Conservation (phyloP, 2,113 vertebrate genomes). For the Crypturellus undulatus region DNA sequence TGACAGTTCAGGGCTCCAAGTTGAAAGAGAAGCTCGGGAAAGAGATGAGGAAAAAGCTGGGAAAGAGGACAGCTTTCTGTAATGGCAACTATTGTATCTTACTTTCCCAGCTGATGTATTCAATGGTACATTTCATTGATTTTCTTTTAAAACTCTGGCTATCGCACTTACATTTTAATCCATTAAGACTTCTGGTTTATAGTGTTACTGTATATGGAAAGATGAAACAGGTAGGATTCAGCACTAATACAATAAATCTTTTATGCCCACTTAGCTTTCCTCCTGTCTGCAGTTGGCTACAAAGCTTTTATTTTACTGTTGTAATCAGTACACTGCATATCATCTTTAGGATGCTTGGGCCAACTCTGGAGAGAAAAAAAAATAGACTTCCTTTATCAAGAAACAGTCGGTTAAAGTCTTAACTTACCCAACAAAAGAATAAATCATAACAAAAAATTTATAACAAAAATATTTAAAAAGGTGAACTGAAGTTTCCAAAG, state of each 20-base stretch:
- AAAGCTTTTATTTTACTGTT: background rate
- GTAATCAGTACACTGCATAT: background rate
- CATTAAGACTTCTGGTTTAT: constrained; percentile 7
- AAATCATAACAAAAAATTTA: constrained; percentile 6
- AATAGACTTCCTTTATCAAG: background rate
- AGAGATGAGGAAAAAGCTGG: background rate
- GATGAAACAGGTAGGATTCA: constrained; percentile 5
- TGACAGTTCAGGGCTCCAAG: background rate
- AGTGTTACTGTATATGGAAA: background rate
- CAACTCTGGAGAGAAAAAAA: background rate
- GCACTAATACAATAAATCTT: constrained; percentile 12
- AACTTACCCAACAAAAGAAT: background rate
- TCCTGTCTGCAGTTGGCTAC: background rate
- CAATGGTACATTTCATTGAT: constrained; percentile 52
- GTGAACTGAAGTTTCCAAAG: background rate
- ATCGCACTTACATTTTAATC: constrained; percentile 32
- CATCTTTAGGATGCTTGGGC: background rate
- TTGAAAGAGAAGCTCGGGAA: background rate
- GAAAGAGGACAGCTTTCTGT: constrained; percentile 13
- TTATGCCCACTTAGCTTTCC: background rate
- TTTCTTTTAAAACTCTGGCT: background rate
- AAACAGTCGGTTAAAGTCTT: background rate
- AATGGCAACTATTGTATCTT: constrained; percentile 33
- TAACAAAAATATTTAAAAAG: constrained; percentile 17
- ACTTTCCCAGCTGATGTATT: constrained; percentile 12